A percentile compares a stretch with the other conserved stretches of the same genome.
These are phyloP conservation scores for Reinhardtius hippoglossoides DNA, from an alignment of 2,113 vertebrate species.

Conservation along the genomic window DNA sequence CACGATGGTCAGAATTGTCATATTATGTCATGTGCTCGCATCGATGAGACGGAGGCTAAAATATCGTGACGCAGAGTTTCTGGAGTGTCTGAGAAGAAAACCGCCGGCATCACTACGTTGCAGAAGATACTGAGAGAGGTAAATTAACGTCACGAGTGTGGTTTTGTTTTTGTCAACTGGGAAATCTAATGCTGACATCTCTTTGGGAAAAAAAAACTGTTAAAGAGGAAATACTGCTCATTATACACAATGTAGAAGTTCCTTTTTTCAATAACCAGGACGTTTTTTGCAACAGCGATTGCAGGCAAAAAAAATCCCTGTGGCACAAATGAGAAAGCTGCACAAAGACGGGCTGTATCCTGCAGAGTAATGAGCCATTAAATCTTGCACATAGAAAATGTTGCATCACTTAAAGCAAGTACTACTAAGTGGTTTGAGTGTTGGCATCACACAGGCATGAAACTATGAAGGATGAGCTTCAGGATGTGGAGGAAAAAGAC, in stretches of 20 bases:
- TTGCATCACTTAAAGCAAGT: constrained; percentile 19
- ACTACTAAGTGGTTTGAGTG: constrained; percentile 22
- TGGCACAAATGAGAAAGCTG: constrained; percentile 32
- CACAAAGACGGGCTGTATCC: constrained; percentile 8
- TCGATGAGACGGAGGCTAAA: neutral
- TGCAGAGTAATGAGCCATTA: constrained; percentile 38
- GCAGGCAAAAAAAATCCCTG: constrained; percentile 3
- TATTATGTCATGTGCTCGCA: neutral
- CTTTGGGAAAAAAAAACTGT: constrained; percentile 22
- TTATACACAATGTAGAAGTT: constrained; percentile 24
- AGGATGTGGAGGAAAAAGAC: constrained; percentile 13
- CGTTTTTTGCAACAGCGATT: constrained; percentile 23
- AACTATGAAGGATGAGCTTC: constrained; percentile 26
- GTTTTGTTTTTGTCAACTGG: neutral
- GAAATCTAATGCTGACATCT: neutral
- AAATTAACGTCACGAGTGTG: constrained; percentile 27
- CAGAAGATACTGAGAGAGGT: neutral
- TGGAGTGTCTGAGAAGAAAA: constrained; percentile 8
- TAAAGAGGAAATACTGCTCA: constrained; percentile 46
- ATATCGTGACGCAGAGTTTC: neutral
- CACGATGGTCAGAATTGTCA: constrained; percentile 49
- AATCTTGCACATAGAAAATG: constrained; percentile 37
- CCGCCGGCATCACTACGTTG: neutral
- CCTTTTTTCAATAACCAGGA: constrained; percentile 43
- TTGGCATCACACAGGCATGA: constrained; percentile 15